Base-by-base conservation (phyloP, 1,140 invertebrate species). In the Drosophila willistoni region DNA sequence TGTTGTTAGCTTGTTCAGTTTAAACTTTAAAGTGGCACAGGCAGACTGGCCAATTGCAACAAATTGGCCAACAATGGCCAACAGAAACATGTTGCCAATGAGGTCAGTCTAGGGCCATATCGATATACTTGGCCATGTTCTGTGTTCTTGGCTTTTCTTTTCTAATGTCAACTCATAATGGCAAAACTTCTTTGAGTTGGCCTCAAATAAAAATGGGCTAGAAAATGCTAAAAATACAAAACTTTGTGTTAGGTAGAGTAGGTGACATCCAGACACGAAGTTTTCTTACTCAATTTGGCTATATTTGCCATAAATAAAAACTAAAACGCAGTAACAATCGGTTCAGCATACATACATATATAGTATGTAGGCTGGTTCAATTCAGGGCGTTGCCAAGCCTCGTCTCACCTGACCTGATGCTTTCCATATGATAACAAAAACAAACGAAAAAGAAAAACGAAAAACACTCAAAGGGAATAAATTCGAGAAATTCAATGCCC, bases 91-190 rank as follows among this genome's bases (percentile, higher is more conserved):
- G 44, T 61, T 75, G 64, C 41, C 56, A 59, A 59, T 36, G 56
- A 59, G 56, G 56, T 59, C 56, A 59, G 56, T 36, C 56, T 59
- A 59, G 60, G 60, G 60, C 60, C 33, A 61, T 61, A 36, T 61
- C 36, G 36, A 34, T 34, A 14, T 47, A 67, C 60, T 74, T 60
- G 64, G 67, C 71, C 75, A 78, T 78, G 76, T 75, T 68, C 73
- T 71, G 61, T 72, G 44, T 39, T 39, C 44, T 22, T 51, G 1
- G 17, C 17, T 51, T 51, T 51, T 51, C 44, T 51, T 51, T 22
- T 19, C 44, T 19, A 76, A 79, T 79, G 76, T 76, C 76, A 79
- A 79, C 73, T 76, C 76, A 79, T 79, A 79, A 79, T 75, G 76
- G 44, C 7, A 51, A 19, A 51, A 51, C 44, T 22, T 22, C 17